Conservation (phyloP, 2,888 invertebrate species). For the Cecidostiba fungosa region DNA sequence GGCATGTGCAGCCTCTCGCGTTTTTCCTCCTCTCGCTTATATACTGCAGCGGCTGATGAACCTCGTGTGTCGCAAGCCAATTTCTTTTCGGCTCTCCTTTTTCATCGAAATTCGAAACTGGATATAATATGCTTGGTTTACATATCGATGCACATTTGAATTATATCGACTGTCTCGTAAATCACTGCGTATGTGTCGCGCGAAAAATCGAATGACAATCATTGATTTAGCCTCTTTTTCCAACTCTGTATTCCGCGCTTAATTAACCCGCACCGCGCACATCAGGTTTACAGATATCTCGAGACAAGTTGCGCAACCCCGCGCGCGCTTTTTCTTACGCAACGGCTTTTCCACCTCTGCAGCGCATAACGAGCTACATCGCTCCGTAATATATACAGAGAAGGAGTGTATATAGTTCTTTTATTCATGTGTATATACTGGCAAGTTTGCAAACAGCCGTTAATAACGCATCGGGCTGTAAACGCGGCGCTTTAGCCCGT, state of each 20-base stretch:
- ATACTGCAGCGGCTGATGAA: too few species aligned
- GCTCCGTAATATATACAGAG: neutral
- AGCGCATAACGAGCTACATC: neutral
- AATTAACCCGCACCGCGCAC: neutral
- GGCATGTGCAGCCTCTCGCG: neutral
- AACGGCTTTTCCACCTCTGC: neutral
- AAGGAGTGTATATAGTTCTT: neutral
- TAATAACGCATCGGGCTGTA: neutral
- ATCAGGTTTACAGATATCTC: neutral
- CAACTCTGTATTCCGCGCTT: neutral
- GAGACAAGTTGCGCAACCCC: slow-evolving; percentile 24
- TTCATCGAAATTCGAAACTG: too few species aligned
- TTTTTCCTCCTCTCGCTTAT: slow-evolving; percentile 6
- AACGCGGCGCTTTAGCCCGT: slow-evolving; percentile 8
- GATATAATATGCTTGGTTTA: too few species aligned
- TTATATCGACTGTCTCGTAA: too few species aligned
- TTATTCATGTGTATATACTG: neutral
- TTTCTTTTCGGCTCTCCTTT: slow-evolving; percentile 1
- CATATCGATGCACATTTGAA: too few species aligned
- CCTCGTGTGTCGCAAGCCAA: neutral
- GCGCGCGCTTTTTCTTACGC: slow-evolving; percentile 5
- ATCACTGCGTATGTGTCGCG: slow-evolving; percentile 30
- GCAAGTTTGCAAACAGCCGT: neutral
- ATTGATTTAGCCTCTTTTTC: slow-evolving; percentile 2
- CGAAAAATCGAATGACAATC: slow-evolving; percentile 21